Evolutionary conservation across 2,888 invertebrate species (phyloP), one percentile per base, ranked within the genome.

Genomic region (Boloria euphrosyne): DNA sequence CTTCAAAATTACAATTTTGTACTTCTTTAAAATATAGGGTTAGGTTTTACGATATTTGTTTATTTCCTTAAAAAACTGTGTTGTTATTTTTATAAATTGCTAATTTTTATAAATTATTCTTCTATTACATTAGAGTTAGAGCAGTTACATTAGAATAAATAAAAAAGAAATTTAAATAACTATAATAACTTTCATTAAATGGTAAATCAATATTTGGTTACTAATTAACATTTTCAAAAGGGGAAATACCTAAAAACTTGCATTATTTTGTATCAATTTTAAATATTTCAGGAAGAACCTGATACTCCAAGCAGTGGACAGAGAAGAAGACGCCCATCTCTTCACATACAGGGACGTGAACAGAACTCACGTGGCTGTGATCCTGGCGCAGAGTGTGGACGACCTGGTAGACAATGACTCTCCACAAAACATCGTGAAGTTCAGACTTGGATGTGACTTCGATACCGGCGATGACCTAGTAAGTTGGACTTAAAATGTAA

Each of bases 361-460:
- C 87, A 88, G 94, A 18, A 96, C 97, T 0, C 95, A 95, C 71
- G 95, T 97, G 71, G 94, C 96, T 4, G 93, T 97, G 60, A 92
- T 95, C 64, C 86, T 97, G 69, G 95, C 96, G 0, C 95, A 95
- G 84, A 95, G 96, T 2, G 88, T 97, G 72, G 97, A 97, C 78
- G 93, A 95, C 61, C 90, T 97, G 53, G 97, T 97, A 22, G 97
- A 97, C 90, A 94, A 95, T 18, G 96, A 96, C 79, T 93, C 93
- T 60, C 96, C 97, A 0, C 95, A 95, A 81, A 97, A 97, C 85
- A 94, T 97, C 57, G 93, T 97, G 68, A 97, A 97, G 89, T 97
- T 97, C 86, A 93, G 96, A 52, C 93, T 97, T 44, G 94, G 95
- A 51, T 97, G 97, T 78, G 95, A 95, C 80, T 95, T 94, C 75